Evolutionary conservation across 2,888 invertebrate species (phyloP).

Genomic region (Plagiodera versicolora): DNA sequence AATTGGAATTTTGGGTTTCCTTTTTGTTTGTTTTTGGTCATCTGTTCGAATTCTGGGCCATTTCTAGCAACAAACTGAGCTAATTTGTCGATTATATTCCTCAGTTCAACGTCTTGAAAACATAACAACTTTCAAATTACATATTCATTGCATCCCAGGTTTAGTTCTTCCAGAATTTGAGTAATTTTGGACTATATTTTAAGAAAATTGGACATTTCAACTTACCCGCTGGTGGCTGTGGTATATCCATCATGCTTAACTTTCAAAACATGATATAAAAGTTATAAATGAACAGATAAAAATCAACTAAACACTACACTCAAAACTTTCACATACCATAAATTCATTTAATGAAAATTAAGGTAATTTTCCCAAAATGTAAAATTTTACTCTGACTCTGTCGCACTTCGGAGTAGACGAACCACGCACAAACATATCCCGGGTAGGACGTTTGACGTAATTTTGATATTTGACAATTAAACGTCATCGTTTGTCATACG

Average conservation of each 20-base stretch:
- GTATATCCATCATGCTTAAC: slow-evolving; percentile 53
- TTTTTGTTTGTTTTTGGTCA: slow-evolving; percentile 98
- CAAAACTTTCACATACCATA: not conserved
- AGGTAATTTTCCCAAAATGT: not conserved
- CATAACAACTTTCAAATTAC: slow-evolving; percentile 32
- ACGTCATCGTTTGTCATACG: no score
- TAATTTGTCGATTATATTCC: slow-evolving; percentile 97
- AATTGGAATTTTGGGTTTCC: slow-evolving; percentile 97
- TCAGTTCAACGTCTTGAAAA: slow-evolving; percentile 82
- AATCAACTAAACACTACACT: not conserved
- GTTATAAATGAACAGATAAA: not conserved
- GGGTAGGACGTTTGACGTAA: no score
- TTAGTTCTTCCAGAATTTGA: slow-evolving; percentile 11
- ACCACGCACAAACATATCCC: no score
- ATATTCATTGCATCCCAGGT: slow-evolving; percentile 13
- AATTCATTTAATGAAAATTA: not conserved
- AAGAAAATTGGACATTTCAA: slow-evolving; percentile 13
- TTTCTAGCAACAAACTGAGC: slow-evolving; percentile 98
- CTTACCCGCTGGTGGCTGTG: slow-evolving; percentile 66
- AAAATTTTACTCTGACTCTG: not conserved
- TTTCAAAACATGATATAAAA: slow-evolving; percentile 12
- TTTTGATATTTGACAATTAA: no score
- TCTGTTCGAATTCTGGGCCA: slow-evolving; percentile 99
- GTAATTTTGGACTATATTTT: no score
- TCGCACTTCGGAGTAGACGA: no score